These are phyloP conservation scores for Drosophila equinoxialis DNA, from an alignment of 1,140 invertebrate genomes.

Conservation along the genomic window DNA sequence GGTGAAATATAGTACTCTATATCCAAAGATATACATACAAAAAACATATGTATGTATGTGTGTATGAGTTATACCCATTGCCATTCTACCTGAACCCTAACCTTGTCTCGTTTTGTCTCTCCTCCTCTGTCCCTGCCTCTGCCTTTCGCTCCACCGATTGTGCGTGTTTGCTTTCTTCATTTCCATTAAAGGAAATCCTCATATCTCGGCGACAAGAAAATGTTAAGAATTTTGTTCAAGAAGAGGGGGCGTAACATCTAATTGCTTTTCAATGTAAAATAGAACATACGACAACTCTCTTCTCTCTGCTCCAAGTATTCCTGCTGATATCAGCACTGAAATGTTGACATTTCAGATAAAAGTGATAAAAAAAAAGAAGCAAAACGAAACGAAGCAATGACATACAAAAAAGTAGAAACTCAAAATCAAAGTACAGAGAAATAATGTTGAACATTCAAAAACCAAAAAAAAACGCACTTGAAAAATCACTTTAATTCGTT, in stretches of 20 bases:
- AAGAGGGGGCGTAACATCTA: slow-evolving; percentile 47
- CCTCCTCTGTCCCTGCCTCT: background rate
- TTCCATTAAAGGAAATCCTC: slow-evolving; percentile 7
- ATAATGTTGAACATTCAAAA: background rate
- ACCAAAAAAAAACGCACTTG: background rate
- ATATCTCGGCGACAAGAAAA: slow-evolving; percentile 5
- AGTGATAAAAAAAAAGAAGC: slow-evolving; percentile 6
- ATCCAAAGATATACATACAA: too few relatives aligned
- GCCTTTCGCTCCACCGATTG: background rate
- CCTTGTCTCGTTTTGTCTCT: background rate
- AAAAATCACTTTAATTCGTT: background rate
- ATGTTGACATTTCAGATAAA: slow-evolving; percentile 17
- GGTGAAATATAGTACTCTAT: too few relatives aligned
- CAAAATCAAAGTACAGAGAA: background rate
- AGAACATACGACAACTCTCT: background rate
- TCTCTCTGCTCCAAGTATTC: background rate
- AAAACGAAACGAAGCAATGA: background rate
- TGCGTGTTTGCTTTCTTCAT: background rate
- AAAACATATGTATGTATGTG: too few relatives aligned
- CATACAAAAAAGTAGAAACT: background rate
- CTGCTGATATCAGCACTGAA: background rate
- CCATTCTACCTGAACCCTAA: background rate
- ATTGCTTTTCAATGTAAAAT: slow-evolving; percentile 72
- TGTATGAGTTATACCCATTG: background rate
- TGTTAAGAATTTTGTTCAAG: background rate